Evolutionary conservation across 2,113 vertebrate species (phyloP).

Genomic region (Eptesicus fuscus): DNA sequence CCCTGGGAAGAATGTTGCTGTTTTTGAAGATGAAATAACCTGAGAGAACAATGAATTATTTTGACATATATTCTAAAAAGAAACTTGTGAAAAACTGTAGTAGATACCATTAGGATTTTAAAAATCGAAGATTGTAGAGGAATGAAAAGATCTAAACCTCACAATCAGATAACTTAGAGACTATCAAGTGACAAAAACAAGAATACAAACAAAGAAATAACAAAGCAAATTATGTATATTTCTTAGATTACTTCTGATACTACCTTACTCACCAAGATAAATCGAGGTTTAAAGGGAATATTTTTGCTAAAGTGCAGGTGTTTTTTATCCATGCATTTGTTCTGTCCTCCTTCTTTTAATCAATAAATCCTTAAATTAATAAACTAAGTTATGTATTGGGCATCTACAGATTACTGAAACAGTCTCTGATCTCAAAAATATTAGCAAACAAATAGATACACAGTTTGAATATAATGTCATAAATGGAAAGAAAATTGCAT

Average conservation of each 20-base stretch:
- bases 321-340: not conserved
- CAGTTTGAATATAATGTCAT: not conserved
- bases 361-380: not conserved
- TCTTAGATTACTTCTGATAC: not conserved
- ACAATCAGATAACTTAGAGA: not conserved
- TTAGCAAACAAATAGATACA: not conserved
- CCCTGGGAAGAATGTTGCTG: not conserved
- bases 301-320: not conserved
- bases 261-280: not conserved
- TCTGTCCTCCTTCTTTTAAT: not conserved
- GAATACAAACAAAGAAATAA: not conserved
- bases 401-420: not conserved
- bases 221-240: not conserved
- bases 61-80: conserved; percentile 56
- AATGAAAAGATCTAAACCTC: not conserved
- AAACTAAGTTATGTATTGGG: not conserved
- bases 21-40: conserved; percentile 60
- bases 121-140: not conserved
- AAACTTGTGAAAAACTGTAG: conserved; percentile 30
- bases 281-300: not conserved
- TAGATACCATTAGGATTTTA: conserved; percentile 11
- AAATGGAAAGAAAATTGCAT: not conserved
- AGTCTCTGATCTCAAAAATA: not conserved
- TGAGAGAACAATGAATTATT: conserved; percentile 52
- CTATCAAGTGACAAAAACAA: not conserved